Evolutionary conservation across 2,113 vertebrate genomes (phyloP).

Genomic region (Oenanthe melanoleuca): DNA sequence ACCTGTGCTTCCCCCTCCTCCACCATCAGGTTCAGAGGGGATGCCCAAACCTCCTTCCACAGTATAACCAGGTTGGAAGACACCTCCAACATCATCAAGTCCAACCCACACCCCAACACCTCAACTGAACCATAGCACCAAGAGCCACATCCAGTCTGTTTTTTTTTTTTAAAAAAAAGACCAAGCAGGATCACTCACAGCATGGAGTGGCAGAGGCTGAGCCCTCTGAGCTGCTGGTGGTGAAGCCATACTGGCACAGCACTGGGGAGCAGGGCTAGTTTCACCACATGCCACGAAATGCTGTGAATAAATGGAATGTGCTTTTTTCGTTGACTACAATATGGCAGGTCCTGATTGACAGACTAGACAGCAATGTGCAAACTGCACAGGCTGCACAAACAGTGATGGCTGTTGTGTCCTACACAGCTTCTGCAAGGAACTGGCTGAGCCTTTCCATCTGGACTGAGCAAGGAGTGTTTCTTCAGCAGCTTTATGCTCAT

Average conservation of each 20-base stretch:
- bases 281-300: background rate
- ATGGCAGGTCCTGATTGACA: slow-evolving; percentile 7
- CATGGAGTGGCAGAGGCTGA: background rate
- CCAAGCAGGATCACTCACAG: background rate
- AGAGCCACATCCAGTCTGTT: too few species aligned
- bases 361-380: slow-evolving; percentile 16
- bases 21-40: background rate
- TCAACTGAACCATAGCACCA: too few species aligned
- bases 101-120: too few species aligned
- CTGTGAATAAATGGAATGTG: background rate
- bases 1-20: background rate
- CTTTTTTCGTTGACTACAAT: background rate
- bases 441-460: background rate
- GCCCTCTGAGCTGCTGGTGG: background rate
- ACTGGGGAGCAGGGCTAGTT: background rate
- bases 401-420: background rate
- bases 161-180: too few species aligned
- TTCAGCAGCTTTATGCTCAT: background rate
- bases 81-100: too few species aligned
- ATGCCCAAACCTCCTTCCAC: background rate
- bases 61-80: too few species aligned
- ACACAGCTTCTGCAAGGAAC: background rate
- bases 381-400: background rate
- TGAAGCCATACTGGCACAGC: background rate
- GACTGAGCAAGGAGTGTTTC: background rate